A percentile compares a stretch with the other conserved stretches of the same genome.
These are phyloP conservation scores for Ceryle rudis DNA, from an alignment of 2,797 vertebrate genomes.

Conservation along the genomic window DNA sequence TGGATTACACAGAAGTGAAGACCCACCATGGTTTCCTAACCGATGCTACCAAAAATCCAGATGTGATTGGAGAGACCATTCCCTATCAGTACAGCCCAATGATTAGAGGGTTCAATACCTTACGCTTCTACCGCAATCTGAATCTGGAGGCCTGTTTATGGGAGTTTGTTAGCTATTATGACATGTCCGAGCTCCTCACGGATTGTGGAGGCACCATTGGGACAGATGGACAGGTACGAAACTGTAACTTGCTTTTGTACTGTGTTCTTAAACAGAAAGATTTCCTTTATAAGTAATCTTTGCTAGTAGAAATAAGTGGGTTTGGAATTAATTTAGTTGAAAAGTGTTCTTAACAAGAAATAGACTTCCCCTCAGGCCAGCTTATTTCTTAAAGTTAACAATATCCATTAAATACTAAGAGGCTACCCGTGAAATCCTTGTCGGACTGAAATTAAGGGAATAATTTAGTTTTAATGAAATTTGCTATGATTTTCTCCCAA, in stretches of 20 bases:
- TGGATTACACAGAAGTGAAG: slow-evolving; percentile 89
- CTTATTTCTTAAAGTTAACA: not conserved
- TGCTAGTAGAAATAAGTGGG: not conserved
- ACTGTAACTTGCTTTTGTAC: not conserved
- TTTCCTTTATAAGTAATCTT: not conserved
- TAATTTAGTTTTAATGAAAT: not conserved
- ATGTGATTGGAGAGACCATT: slow-evolving; percentile 83
- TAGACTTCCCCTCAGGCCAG: not conserved
- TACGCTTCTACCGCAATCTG: slow-evolving; percentile 92
- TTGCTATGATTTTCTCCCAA: not conserved
- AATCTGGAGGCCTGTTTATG: slow-evolving; percentile 93
- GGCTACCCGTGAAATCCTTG: not conserved
- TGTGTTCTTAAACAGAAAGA: not conserved
- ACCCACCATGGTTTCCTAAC: slow-evolving; percentile 91
- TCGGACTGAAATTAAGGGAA: not conserved
- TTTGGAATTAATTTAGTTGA: not conserved
- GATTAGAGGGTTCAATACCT: slow-evolving; percentile 83
- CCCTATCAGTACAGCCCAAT: slow-evolving; percentile 87
- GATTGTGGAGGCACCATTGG: slow-evolving; percentile 92
- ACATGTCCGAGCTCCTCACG: slow-evolving; percentile 93
- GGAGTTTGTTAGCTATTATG: slow-evolving; percentile 93
- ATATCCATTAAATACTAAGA: not conserved
- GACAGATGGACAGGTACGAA: slow-evolving; percentile 91
- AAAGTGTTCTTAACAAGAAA: not conserved
- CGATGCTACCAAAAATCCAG: slow-evolving; percentile 78